Conservation (phyloP, 1,140 invertebrate species). For the Potamilus streckersoni region DNA sequence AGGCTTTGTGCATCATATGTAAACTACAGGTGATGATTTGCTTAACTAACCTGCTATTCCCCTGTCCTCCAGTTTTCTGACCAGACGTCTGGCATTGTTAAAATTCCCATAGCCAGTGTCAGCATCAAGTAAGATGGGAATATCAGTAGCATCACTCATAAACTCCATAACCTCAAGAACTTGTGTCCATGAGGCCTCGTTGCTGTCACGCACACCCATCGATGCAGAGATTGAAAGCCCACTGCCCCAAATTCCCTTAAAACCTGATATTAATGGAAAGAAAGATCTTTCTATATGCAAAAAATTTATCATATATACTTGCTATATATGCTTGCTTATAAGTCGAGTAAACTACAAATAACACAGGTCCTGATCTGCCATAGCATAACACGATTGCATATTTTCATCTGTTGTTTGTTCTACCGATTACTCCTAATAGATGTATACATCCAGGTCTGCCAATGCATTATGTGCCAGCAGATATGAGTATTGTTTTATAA, state of each 20-base stretch:
- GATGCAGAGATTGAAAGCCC: conserved; percentile 69
- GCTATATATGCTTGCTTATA: not conserved
- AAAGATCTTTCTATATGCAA: not conserved
- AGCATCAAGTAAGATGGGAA: conserved; percentile 70
- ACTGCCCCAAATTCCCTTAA: conserved; percentile 70
- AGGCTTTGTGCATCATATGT: not conserved
- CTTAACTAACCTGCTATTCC: conserved; percentile 66
- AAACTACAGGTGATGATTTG: not conserved
- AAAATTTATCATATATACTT: not conserved
- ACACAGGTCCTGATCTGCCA: not conserved
- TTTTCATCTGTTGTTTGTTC: not conserved
- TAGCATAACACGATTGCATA: not conserved
- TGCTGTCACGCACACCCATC: conserved; percentile 69
- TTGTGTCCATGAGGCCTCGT: conserved; percentile 71
- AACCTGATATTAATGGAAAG: conserved; percentile 54
- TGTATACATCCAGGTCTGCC: not conserved
- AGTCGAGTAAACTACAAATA: not conserved
- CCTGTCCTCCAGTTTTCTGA: conserved; percentile 68
- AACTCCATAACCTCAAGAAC: conserved; percentile 70
- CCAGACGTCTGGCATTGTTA: conserved; percentile 69
- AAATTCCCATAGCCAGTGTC: conserved; percentile 72
- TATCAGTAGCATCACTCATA: conserved; percentile 69
- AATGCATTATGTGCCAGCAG: too few relatives aligned
- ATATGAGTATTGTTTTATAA: too few relatives aligned
- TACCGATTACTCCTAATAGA: not conserved